These are phyloP conservation scores for Eilema griseolum DNA, from an alignment of 2,888 invertebrate species.

Conservation along the genomic window DNA sequence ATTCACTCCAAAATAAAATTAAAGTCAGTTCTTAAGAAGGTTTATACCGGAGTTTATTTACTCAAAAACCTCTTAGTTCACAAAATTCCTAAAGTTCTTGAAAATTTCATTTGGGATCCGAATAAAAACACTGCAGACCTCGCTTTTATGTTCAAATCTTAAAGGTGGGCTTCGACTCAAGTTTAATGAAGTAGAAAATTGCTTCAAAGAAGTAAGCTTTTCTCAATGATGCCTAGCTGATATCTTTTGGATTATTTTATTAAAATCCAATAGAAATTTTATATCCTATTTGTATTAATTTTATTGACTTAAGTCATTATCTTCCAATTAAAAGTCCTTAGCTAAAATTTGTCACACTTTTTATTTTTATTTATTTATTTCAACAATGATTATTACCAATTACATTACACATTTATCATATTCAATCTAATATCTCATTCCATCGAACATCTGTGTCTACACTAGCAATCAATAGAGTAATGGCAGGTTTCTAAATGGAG, in stretches of 20 bases:
- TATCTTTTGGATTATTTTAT: background rate
- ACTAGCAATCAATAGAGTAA: no score
- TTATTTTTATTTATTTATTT: no score
- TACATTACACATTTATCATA: no score
- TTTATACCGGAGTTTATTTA: background rate
- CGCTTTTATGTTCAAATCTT: background rate
- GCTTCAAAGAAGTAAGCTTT: background rate
- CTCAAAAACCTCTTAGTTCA: background rate
- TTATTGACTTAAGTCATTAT: background rate
- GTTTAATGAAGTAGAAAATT: background rate
- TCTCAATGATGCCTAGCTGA: background rate
- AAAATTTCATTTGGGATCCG: background rate
- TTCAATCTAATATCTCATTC: no score
- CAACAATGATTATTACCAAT: no score
- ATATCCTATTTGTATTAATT: background rate
- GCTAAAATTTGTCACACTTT: no score
- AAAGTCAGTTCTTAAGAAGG: background rate
- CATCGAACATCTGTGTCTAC: no score
- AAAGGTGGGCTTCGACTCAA: background rate
- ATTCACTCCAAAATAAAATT: background rate
- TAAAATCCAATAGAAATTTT: background rate
- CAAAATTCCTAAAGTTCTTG: background rate
- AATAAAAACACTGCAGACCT: background rate
- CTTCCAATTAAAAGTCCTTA: no score
- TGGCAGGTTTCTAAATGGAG: background rate